Conservation (phyloP, 2,113 vertebrate species). For the Calypte anna region DNA sequence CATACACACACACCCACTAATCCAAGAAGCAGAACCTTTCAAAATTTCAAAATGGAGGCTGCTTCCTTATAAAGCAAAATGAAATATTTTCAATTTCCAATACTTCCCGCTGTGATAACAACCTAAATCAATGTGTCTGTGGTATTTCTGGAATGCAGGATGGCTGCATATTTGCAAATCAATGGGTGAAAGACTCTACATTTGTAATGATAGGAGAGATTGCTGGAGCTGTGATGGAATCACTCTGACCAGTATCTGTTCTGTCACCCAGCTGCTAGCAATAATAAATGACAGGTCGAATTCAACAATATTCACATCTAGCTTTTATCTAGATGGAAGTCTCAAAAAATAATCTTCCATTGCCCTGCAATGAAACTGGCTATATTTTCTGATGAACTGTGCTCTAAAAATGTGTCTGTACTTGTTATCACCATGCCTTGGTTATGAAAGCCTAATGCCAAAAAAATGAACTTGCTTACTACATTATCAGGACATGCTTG, state of each 20-base stretch:
- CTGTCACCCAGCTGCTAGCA: slow-evolving; percentile 54
- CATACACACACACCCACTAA: neutral
- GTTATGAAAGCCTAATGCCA: slow-evolving; percentile 72
- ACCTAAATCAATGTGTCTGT: neutral
- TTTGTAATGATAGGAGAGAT: neutral
- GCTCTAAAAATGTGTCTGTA: slow-evolving; percentile 62
- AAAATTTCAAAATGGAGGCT: neutral
- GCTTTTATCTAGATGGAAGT: slow-evolving; percentile 46
- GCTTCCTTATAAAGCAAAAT: neutral
- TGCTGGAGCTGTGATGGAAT: neutral
- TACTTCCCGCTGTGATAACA: neutral
- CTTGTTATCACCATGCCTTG: slow-evolving; percentile 61
- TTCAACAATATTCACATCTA: slow-evolving; percentile 34
- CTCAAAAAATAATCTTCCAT: slow-evolving; percentile 57
- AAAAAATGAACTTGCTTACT: slow-evolving; percentile 72
- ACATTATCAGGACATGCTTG: slow-evolving; percentile 66
- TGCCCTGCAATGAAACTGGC: slow-evolving; percentile 58
- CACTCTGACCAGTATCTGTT: slow-evolving; percentile 34
- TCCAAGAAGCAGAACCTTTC: neutral
- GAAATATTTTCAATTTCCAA: slow-evolving; percentile 10
- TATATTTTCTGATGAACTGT: slow-evolving; percentile 54
- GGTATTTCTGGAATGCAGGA: neutral
- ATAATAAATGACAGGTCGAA: slow-evolving; percentile 42
- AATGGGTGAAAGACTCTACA: neutral
- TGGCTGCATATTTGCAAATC: slow-evolving; percentile 22